phyloP scores from a whole-genome alignment of 2,888 invertebrate genomes.

The Griposia aprilina region DNA sequence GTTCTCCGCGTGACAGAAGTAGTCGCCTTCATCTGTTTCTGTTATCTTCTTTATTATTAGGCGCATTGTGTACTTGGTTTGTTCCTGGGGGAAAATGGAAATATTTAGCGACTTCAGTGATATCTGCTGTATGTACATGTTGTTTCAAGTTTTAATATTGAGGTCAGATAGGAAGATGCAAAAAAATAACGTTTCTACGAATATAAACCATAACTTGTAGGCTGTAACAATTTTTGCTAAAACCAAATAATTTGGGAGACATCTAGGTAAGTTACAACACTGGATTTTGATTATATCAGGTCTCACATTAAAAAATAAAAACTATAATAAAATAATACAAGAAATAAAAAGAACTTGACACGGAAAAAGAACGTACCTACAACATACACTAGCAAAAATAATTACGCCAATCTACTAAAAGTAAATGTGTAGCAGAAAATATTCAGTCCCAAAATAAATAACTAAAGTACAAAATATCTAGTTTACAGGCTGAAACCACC shows the following conservation, averaged over 20 bases:
- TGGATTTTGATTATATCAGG: background rate
- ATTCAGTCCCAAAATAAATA: slow-evolving; percentile 13
- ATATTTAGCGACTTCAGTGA: background rate
- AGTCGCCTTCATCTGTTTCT: slow-evolving; percentile 94
- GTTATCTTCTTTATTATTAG: slow-evolving; percentile 93
- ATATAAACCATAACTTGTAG: background rate
- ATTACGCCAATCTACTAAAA: background rate
- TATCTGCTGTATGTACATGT: background rate
- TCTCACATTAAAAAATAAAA: background rate
- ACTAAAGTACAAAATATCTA: slow-evolving; percentile 37
- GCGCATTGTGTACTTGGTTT: slow-evolving; percentile 93
- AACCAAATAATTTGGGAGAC: background rate
- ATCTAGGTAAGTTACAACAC: background rate
- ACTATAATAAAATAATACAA: too few species aligned
- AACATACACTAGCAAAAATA: slow-evolving; percentile 12
- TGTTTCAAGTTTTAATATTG: background rate
- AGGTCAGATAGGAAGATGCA: background rate
- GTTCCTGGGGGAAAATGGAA: slow-evolving; percentile 85
- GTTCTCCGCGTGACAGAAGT: slow-evolving; percentile 96
- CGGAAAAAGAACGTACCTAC: background rate
- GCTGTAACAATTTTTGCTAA: background rate
- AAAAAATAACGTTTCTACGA: background rate
- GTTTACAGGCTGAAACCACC: slow-evolving; percentile 27
- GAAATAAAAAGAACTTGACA: background rate
- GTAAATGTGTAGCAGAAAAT: slow-evolving; percentile 8